Conservation (phyloP, 2,888 invertebrate species). For the Drosophila barbarae region DNA sequence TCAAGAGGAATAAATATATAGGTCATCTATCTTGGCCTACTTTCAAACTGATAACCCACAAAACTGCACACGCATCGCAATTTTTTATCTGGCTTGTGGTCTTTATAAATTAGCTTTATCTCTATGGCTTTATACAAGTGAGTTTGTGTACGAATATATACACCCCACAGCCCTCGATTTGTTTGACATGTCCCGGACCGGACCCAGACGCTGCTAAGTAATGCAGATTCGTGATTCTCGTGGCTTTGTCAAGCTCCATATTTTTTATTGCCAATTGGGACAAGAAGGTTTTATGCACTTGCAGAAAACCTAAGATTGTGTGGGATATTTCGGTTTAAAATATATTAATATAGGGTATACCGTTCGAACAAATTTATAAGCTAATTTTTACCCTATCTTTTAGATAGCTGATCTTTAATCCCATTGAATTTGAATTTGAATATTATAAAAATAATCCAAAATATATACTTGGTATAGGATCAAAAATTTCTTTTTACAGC, state of each 20-base stretch:
- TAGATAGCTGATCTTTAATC: background rate
- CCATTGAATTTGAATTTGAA: too few relatives aligned
- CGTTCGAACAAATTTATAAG: too few relatives aligned
- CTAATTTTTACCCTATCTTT: background rate
- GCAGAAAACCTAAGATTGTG: conserved; percentile 11
- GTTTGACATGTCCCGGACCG: conserved; percentile 23
- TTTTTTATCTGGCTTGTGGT: conserved; percentile 1
- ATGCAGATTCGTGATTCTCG: conserved; percentile 42
- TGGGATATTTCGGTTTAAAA: too few relatives aligned
- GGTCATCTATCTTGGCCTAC: background rate
- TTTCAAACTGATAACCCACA: conserved; percentile 12
- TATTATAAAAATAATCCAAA: background rate
- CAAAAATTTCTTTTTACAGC: too few relatives aligned
- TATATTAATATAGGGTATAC: too few relatives aligned
- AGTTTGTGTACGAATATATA: background rate
- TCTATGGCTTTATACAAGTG: conserved; percentile 1
- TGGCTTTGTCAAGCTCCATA: conserved; percentile 22
- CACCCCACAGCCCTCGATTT: conserved; percentile 9
- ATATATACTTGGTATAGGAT: background rate
- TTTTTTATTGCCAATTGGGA: background rate
- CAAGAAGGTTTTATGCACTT: conserved; percentile 12
- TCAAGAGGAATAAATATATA: background rate
- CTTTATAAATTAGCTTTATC: conserved; percentile 11
- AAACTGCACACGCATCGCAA: background rate
- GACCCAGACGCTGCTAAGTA: conserved; percentile 21